Base-by-base conservation (phyloP, 2,113 vertebrate species). In the Xiphophorus maculatus region DNA sequence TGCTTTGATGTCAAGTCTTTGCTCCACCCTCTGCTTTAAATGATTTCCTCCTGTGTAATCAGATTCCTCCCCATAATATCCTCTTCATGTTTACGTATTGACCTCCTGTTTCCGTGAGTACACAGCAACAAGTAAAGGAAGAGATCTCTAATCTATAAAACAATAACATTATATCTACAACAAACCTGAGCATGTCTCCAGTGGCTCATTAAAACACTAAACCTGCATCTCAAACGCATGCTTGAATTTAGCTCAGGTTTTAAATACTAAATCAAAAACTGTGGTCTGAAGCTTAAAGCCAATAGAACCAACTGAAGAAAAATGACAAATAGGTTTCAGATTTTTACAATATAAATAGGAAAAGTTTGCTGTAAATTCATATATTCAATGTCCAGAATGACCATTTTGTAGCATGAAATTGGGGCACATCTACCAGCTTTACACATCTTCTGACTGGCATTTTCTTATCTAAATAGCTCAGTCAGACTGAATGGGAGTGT, bases 61-160 rank as follows among this genome's bases (percentile, higher is more conserved):
- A 83, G 84, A 88, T 17, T 33, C 72, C 25, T 78, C 68, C 69
- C 64, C 83, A 83, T 78, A 87, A 92, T 87, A 90, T 90, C 86
- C 90, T 82, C 74, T 63, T 67, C 81, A 66, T 91, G 89, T 91
- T 93, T 91, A 89, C 81, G 79, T 58, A 17, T 60, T 69, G 74
- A 74, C 73, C 83, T 89, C 76, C 85, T 80, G 80, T 84, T 89
- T 88, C 63, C 44, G 0, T 19, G 1, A 79, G 61, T n/a, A 70
- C 74, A 81, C 66, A 73, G 75, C 17, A 17, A 19, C 5, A 48
- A 48, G 44, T 48, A 58, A 58, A 28, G 75, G 58, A 66, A 62
- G 77, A 71, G 60, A 69, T 28, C 22, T 66, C 70, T 73, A 73
- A 71, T 84, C 74, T 58, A 68, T 58, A 73, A 37, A 84, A 82